phyloP scores from a whole-genome alignment of 2,113 vertebrate genomes.

The Cryptomyrus ogoouensis region DNA sequence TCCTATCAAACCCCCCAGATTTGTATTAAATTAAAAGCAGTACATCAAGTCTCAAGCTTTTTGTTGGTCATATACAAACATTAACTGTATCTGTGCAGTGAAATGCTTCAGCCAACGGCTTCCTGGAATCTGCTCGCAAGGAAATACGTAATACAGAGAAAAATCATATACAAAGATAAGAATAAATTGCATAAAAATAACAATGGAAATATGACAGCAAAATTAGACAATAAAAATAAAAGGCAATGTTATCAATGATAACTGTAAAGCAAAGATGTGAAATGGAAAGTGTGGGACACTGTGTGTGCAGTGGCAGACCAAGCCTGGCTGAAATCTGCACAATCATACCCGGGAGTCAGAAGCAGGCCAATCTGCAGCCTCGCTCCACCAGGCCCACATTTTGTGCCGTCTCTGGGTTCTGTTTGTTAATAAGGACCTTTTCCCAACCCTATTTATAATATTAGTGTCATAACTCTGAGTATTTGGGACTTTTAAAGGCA shows the following conservation, averaged over 20 bases:
- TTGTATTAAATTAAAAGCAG: neutral
- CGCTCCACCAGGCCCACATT: constrained; percentile 30
- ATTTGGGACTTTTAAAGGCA: constrained; percentile 63
- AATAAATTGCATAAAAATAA: neutral
- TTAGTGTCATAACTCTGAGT: constrained; percentile 63
- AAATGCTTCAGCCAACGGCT: neutral
- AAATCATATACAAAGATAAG: neutral
- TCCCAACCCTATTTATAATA: constrained; percentile 64
- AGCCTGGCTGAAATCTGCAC: neutral
- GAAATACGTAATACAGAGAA: neutral
- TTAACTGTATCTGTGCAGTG: neutral
- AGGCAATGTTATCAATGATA: neutral
- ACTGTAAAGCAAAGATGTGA: neutral
- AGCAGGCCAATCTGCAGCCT: too few relatives aligned
- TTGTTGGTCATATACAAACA: neutral
- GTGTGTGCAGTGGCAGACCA: neutral
- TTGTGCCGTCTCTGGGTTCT: neutral
- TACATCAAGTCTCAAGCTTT: neutral
- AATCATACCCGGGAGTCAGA: neutral
- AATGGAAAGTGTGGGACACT: neutral
- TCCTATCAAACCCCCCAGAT: neutral
- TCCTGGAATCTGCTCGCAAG: neutral
- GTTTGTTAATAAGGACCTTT: constrained; percentile 50
- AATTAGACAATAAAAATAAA: neutral
- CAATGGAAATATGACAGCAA: neutral